phyloP scores from a whole-genome alignment of 1,140 invertebrate species.

The Pararge aegeria region DNA sequence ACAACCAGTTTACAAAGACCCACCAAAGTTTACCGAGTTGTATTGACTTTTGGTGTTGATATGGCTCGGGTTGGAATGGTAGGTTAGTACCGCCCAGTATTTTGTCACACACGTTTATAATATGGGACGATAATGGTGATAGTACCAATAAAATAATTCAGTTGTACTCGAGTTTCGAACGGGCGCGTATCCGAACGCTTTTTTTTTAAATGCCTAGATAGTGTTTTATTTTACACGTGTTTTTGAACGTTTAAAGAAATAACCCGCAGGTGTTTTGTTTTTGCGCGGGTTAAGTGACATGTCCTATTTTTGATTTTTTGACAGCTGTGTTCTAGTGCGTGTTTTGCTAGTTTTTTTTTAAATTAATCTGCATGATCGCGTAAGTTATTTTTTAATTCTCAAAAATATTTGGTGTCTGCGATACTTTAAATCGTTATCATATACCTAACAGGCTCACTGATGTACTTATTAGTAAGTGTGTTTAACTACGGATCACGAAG shows the following conservation, averaged over 20 bases:
- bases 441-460: too few relatives aligned
- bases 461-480: too few relatives aligned
- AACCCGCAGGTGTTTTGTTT: not conserved
- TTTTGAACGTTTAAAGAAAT: not conserved
- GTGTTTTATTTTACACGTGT: not conserved
- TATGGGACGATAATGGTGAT: constrained; percentile 65
- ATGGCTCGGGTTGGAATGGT: constrained; percentile 33
- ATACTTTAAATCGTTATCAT: too few relatives aligned
- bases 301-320: constrained; percentile 28
- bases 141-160: constrained; percentile 68
- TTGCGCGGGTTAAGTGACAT: constrained; percentile 30
- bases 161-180: constrained; percentile 50
- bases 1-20: constrained; percentile 32
- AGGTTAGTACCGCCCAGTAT: constrained; percentile 50
- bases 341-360: constrained; percentile 10
- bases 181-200: constrained; percentile 33
- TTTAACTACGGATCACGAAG: too few relatives aligned
- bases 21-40: constrained; percentile 13
- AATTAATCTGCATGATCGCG: not conserved
- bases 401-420: too few relatives aligned
- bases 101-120: constrained; percentile 54
- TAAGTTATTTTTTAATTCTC: not conserved
- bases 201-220: not conserved
- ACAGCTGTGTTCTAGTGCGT: constrained; percentile 30
- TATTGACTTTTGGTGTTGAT: constrained; percentile 9